phyloP scores from a whole-genome alignment of 1,140 invertebrate species.

The Drosophila teissieri region DNA sequence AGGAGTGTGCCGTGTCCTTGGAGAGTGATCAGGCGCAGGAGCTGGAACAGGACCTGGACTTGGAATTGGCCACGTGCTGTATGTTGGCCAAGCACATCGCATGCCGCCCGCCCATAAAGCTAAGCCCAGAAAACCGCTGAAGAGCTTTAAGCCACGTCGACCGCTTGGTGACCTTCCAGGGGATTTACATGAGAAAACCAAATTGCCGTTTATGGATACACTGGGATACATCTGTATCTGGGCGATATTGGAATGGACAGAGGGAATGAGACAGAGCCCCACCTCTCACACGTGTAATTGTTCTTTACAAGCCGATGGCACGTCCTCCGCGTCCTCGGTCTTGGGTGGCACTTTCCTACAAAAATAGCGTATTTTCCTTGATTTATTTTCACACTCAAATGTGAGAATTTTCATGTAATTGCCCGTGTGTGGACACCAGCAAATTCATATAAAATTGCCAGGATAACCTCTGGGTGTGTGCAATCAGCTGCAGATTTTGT shows the following conservation, averaged over 20 bases:
- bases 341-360: neutral
- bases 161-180: conserved; percentile 41
- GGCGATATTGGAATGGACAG: conserved; percentile 13
- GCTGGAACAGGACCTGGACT: conserved; percentile 4
- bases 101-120: conserved; percentile 31
- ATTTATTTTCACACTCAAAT: conserved; percentile 69
- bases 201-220: conserved; percentile 56
- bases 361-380: conserved; percentile 51
- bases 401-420: conserved; percentile 70
- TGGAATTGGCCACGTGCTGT: conserved; percentile 56
- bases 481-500: conserved; percentile 75
- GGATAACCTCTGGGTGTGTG: conserved; percentile 54
- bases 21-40: conserved; percentile 16
- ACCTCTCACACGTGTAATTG: conserved; percentile 38
- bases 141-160: conserved; percentile 58
- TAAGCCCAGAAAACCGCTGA: conserved; percentile 37
- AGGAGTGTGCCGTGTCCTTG: conserved; percentile 20
- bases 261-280: neutral
- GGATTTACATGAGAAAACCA: conserved; percentile 64
- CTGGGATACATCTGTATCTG: conserved; percentile 22
- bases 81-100: conserved; percentile 14
- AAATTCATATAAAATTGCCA: conserved; percentile 67
- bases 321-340: conserved; percentile 26
- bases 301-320: conserved; percentile 43
- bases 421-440: conserved; percentile 55